These are phyloP conservation scores for Anthophora plumipes DNA, from an alignment of 2,888 invertebrate species.

Conservation along the genomic window DNA sequence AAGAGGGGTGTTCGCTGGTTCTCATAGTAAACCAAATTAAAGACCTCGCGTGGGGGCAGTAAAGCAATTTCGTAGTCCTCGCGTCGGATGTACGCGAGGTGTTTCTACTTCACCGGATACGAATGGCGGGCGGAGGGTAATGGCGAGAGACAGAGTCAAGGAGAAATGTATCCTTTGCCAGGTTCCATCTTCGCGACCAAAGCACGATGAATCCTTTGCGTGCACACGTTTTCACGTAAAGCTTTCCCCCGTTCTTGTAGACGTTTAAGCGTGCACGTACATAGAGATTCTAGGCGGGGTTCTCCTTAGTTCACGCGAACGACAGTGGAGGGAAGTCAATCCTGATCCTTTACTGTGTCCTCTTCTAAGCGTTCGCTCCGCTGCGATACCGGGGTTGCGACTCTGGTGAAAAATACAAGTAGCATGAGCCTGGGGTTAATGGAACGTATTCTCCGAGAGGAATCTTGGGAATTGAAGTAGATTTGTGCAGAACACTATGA, in stretches of 20 bases:
- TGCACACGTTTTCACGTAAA: constrained; percentile 55
- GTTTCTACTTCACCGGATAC: constrained; percentile 67
- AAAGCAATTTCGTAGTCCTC: constrained; percentile 73
- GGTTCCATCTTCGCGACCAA: constrained; percentile 21
- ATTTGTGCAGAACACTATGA: background rate
- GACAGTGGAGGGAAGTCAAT: constrained; percentile 50
- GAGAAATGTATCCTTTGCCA: constrained; percentile 44
- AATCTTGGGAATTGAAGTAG: background rate
- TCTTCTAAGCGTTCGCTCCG: constrained; percentile 2
- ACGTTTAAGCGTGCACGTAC: constrained; percentile 50
- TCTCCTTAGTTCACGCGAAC: constrained; percentile 36
- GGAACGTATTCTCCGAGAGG: background rate
- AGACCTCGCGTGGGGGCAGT: constrained; percentile 67
- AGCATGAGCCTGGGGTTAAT: background rate
- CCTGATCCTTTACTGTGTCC: constrained; percentile 30
- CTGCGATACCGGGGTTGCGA: background rate
- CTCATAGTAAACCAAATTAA: constrained; percentile 72
- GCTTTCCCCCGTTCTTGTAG: too few relatives aligned
- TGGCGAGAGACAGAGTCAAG: constrained; percentile 57
- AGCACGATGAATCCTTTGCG: constrained; percentile 53
- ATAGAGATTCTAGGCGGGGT: constrained; percentile 6
- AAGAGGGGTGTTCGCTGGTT: constrained; percentile 38
- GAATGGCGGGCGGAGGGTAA: constrained; percentile 64
- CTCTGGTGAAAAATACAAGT: constrained; percentile 18
- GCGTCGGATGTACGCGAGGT: constrained; percentile 54